These are phyloP conservation scores for Diadegma fenestrale DNA, from an alignment of 2,888 invertebrate genomes.

Conservation along the genomic window DNA sequence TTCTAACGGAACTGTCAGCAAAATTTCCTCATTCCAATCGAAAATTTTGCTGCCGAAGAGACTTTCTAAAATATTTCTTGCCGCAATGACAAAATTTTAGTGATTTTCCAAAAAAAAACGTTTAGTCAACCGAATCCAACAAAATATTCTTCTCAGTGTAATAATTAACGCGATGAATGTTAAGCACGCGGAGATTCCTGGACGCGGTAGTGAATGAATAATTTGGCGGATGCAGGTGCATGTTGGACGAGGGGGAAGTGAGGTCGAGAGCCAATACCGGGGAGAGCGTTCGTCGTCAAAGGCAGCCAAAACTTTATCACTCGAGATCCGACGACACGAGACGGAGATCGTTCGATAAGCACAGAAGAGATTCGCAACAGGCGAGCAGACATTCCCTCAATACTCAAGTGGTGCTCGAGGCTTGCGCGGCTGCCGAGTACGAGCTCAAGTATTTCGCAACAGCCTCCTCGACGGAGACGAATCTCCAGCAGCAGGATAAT, in stretches of 20 bases:
- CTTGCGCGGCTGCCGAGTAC: constrained; percentile 73
- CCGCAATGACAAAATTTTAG: too few relatives aligned
- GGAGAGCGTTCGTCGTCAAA: constrained; percentile 78
- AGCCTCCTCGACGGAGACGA: constrained; percentile 75
- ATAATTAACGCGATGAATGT: too few relatives aligned
- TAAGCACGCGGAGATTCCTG: neutral
- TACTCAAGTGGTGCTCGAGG: constrained; percentile 76
- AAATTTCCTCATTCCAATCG: too few relatives aligned
- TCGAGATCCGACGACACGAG: constrained; percentile 83
- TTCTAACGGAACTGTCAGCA: too few relatives aligned
- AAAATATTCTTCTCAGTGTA: too few relatives aligned
- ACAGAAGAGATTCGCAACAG: constrained; percentile 77
- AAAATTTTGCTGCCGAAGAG: too few relatives aligned
- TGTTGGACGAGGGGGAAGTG: constrained; percentile 78
- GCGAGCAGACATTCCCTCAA: constrained; percentile 78
- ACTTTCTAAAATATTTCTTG: too few relatives aligned
- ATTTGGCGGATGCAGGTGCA: constrained; percentile 73
- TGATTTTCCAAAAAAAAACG: too few relatives aligned
- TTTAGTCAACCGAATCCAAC: too few relatives aligned
- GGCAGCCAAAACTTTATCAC: constrained; percentile 80
- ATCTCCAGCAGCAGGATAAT: constrained; percentile 62
- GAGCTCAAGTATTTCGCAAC: constrained; percentile 81
- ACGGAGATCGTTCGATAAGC: constrained; percentile 81
- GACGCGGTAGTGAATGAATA: neutral
- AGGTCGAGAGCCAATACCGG: constrained; percentile 79